Base-by-base conservation (phyloP, 1,140 invertebrate genomes). In the Geopemphigus sp. region DNA sequence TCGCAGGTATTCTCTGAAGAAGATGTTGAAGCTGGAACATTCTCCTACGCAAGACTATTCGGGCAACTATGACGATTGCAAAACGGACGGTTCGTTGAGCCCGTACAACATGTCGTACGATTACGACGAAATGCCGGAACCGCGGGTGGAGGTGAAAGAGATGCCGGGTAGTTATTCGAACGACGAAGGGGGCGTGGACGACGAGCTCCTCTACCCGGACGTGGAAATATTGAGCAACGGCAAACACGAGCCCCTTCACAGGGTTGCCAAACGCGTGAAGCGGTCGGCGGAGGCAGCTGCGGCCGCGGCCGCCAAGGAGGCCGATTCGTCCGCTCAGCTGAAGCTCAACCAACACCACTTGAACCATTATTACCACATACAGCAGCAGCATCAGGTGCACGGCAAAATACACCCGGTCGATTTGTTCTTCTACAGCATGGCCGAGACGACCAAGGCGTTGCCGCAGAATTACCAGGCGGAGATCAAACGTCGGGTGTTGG, bases 371-470 rank as follows among this genome's bases (percentile, higher is more conserved):
- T 63, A 63, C 57, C 54, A 63, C 19, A 47, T 78, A 15, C 74
- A 78, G 12, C 39, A 78, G 1, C 56, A 78, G 50, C 74, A 78
- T 8, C 74, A 78, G 39, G 50, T 14, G 4, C 56, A 78, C 2
- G 22, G 15, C 32, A 78, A 63, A 29, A 39, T 78, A 17, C 32
- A 78, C 17, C 74, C 74, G 10, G 74, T 78, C 0, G 74, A 78
- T 47, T 47, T 78, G 19, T 78, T 78, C 45, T 78, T 78, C 24
- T 78, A 78, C n/a, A 78, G 74, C 11, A 78, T 78, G 74, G 74
- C 74, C 8, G 74, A 78, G 15, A 78, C 74, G 17, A 78, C 74
- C 8, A 78, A 78, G 39, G 39, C 15, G 11, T 8, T 78, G 6
- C 74, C 74, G 12, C 57, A 61, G 1, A 39, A 17, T 8, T 50